phyloP scores from a whole-genome alignment of 2,888 invertebrate species.

The Eupithecia subumbrata region DNA sequence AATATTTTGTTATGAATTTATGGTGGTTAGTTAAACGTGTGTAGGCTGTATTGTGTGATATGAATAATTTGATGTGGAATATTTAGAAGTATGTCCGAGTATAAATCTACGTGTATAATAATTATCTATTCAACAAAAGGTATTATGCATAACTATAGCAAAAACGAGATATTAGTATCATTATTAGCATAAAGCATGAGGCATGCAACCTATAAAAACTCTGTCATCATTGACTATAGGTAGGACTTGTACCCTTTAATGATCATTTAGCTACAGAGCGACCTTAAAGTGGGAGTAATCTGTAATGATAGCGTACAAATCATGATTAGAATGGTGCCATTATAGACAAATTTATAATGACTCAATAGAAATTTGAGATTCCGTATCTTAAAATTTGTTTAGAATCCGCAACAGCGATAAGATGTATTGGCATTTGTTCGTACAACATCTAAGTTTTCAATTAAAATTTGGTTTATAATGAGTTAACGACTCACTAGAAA shows the following conservation, averaged over 20 bases:
- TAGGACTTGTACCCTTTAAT: slow-evolving; percentile 31
- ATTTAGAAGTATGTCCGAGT: not conserved
- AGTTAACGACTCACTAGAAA: slow-evolving; percentile 10
- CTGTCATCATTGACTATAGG: slow-evolving; percentile 10
- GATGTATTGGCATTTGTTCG: no score
- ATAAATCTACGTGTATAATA: not conserved
- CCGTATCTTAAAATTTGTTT: not conserved
- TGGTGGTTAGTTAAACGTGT: not conserved
- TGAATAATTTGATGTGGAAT: not conserved
- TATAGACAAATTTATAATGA: slow-evolving; percentile 24
- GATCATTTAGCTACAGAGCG: slow-evolving; percentile 41
- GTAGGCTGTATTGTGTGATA: not conserved
- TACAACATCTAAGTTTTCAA: not conserved
- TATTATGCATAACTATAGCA: slow-evolving; percentile 16
- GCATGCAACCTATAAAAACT: slow-evolving; percentile 33
- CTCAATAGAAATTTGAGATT: slow-evolving; percentile 4
- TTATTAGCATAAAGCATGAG: slow-evolving; percentile 30
- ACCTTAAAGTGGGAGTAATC: slow-evolving; percentile 41
- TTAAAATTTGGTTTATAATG: slow-evolving; percentile 1
- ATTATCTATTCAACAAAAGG: slow-evolving; percentile 13
- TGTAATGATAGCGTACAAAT: slow-evolving; percentile 47
- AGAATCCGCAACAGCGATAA: not conserved
- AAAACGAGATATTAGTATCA: slow-evolving; percentile 19
- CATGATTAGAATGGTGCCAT: slow-evolving; percentile 33
- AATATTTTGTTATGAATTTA: not conserved